Conservation (phyloP, 23 tunicate species). For the Styela plicata region DNA sequence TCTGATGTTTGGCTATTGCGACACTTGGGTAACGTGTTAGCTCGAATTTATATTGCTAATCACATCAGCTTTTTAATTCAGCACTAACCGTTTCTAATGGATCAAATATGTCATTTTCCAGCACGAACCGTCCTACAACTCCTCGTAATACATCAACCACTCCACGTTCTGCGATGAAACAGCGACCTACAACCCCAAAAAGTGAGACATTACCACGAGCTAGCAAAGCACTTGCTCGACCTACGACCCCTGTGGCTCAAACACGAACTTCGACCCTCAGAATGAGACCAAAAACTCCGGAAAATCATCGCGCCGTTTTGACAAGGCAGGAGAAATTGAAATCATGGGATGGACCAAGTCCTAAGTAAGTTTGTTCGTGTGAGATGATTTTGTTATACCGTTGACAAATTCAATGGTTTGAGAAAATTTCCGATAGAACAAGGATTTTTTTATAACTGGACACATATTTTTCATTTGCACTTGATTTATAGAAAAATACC, state of each 20-base stretch:
- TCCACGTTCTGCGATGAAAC: background rate
- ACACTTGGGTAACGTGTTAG: background rate
- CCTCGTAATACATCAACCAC: constrained; percentile 1
- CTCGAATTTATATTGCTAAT: background rate
- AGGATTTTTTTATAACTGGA: no score
- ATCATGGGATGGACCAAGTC: constrained; percentile 23
- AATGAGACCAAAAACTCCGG: constrained; percentile 29
- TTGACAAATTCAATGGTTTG: no score
- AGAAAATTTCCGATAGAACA: no score
- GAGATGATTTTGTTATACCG: no score
- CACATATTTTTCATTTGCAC: no score
- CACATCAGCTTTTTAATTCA: no score
- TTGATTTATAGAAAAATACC: no score
- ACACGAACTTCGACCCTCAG: background rate
- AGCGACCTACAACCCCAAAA: constrained; percentile 4
- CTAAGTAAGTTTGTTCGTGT: no score
- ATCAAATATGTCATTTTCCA: background rate
- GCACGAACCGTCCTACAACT: background rate
- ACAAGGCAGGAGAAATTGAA: constrained; percentile 22
- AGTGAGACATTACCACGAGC: background rate
- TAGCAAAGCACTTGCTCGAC: background rate
- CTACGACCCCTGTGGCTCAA: constrained; percentile 18
- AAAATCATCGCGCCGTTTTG: background rate
- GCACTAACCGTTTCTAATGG: no score
- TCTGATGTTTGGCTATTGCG: background rate